These are phyloP conservation scores for Babylonia areolata DNA, from an alignment of 1,140 invertebrate species.

Conservation along the genomic window DNA sequence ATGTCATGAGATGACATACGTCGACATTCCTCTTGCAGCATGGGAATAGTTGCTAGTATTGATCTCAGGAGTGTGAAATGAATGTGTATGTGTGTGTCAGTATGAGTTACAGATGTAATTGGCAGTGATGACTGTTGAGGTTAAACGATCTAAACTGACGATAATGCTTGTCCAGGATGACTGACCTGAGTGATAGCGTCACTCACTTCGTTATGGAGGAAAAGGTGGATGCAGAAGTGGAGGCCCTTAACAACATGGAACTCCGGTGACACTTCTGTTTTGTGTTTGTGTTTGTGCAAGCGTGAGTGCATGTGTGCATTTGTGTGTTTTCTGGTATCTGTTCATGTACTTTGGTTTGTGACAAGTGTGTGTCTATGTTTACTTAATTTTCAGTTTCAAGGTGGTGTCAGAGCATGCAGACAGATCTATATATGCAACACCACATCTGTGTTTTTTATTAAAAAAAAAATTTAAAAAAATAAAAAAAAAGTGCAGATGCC, in stretches of 20 bases:
- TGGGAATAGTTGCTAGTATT: no score
- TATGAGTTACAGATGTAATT: no score
- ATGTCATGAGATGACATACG: no score
- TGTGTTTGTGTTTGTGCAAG: not conserved
- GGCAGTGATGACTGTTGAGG: slow-evolving; percentile 67
- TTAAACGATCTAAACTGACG: slow-evolving; percentile 85
- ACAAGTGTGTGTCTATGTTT: no score
- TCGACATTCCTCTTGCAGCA: no score
- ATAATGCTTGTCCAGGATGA: slow-evolving; percentile 78
- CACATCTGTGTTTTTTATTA: no score
- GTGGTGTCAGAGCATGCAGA: no score
- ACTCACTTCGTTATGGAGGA: slow-evolving; percentile 88
- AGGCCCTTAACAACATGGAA: slow-evolving; percentile 57
- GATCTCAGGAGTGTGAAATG: slow-evolving; percentile 13
- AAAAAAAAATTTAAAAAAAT: no score
- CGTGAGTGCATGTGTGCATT: not conserved
- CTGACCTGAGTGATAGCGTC: slow-evolving; percentile 84
- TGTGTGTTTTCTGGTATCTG: not conserved
- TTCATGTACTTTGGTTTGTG: not conserved
- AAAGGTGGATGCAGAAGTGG: slow-evolving; percentile 62
- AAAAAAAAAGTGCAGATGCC: no score
- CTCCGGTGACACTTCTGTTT: slow-evolving; percentile 46
- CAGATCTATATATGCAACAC: no score
- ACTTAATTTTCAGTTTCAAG: no score
- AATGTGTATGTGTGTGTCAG: slow-evolving; percentile 11